Base-by-base conservation (phyloP, 2,888 invertebrate species). In the Pogonocherus hispidulus region DNA sequence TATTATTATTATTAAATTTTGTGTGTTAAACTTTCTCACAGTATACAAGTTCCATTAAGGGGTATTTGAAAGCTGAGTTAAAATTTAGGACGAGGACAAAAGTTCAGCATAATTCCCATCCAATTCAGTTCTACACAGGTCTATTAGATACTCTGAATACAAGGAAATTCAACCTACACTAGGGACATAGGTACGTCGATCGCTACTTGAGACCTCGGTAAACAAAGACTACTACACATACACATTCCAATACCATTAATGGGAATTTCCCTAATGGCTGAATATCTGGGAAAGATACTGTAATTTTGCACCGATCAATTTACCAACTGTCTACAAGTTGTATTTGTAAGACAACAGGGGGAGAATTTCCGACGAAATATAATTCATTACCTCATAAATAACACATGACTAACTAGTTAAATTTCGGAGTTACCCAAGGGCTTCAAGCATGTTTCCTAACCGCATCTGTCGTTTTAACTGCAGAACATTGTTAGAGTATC, bases 371-470 rank as follows among this genome's bases (percentile, higher is more conserved):
- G 69, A 72, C 66, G 62, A 74, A 76, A 76, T 73, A 75, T 78
- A 76, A 78, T 78, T 78, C 75, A 76, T 72, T 69, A 72, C 73
- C 75, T 72, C 75, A 78, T 78, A 78, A 78, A 78, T 78, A 78
- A 78, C 75, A 69, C 71, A 73, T 73, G 72, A 74, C 71, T 76
- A 76, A 77, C 73, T 75, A 75, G 76, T 76, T 78, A 76, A 76
- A 76, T 76, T 78, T 75, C 71, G 69, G 70, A 70, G 74, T 74
- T 70, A 71, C 73, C 74, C 69, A 70, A 52, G 68, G 72, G 74
- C 75, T 63, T 68, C 70, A 73, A 62, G 73, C 76, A 70, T 73
- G 76, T 75, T 67, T 68, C 72, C 54, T 57, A 66, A 75, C 74
- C 76, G 69, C 77, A 77, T 77, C 76, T 77, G 77, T 75, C 75